Base-by-base conservation (phyloP, 1,140 invertebrate species). In the Babylonia areolata region DNA sequence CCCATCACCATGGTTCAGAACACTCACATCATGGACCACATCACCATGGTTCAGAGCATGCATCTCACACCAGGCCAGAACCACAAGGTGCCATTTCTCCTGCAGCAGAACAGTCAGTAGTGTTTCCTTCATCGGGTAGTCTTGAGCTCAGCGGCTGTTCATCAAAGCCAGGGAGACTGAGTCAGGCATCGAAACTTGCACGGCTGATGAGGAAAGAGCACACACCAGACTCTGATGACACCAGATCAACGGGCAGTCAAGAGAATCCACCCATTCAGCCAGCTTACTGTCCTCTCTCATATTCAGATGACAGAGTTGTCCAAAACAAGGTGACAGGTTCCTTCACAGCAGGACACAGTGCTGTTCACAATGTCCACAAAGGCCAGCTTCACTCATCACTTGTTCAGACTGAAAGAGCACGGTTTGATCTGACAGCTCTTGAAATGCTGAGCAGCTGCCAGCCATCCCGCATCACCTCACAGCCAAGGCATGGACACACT, bases 101-200 rank as follows among this genome's bases (percentile, higher is more conserved):
- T 35, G 3, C 69, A n/a, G 33, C 35, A 84, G 46, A 84, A 54
- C n/a, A 31, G 23, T 73, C 64, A 73, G n/a, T 33, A 39, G 39
- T 64, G 1, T 40, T 39, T 35, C 42, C 1, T 28, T 78, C 31
- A 71, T 73, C 77, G 23, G 71, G 37, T 23, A 33, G 35, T 51
- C 23, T 37, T 78, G 40, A 31, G 0, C 33, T 54, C 6, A 85
- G 64, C 31, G 39, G 73, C 51, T 51, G 46, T 17, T 0, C 77
- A 37, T 69, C 28, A n/a, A 33, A 33, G 33, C 17, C 75, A 77
- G n/a, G 77, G 46, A 42, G 33, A 20, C 23, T 80, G 12, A 87
- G 73, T 42, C 86, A 83, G 31, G 85, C 85, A 58, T 75, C 85
- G 37, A 87, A 87, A 42, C 82, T 87, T 15, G 86, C 86, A 20